Percentiles rank a stretch among this genome's conserved stretches.
Conservation (phyloP, 1,140 invertebrate genomes). For the Drosophila melanica region DNA sequence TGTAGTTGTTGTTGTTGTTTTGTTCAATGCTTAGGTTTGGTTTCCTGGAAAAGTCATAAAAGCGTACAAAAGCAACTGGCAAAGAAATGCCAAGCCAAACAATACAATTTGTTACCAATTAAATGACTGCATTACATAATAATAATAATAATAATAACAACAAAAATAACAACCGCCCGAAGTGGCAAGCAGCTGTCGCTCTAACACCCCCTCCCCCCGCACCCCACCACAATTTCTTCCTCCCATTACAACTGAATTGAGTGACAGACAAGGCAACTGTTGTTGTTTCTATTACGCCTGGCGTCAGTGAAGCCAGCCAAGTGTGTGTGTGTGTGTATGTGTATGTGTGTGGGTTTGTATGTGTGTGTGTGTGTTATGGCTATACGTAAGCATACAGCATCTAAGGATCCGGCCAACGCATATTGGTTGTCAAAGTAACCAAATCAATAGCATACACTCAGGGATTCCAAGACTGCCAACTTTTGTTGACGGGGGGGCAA, state of each 20-base stretch:
- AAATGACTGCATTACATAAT: constrained; percentile 82
- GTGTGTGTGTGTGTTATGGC: constrained; percentile 29
- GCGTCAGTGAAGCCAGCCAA: constrained; percentile 68
- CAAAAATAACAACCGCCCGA: constrained; percentile 19
- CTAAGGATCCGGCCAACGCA: constrained; percentile 28
- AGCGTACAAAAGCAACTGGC: constrained; percentile 65
- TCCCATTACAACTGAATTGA: constrained; percentile 30
- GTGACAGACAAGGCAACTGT: constrained; percentile 45
- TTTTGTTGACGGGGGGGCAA: constrained; percentile 1
- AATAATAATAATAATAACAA: constrained; percentile 66
- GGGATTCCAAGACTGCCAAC: constrained; percentile 2
- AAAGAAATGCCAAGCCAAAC: constrained; percentile 68
- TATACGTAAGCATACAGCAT: constrained; percentile 63
- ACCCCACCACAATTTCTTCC: neutral
- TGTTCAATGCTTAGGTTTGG: constrained; percentile 42
- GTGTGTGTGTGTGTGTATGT: constrained; percentile 41
- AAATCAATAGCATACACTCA: constrained; percentile 62
- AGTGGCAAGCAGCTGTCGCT: constrained; percentile 29
- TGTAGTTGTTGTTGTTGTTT: constrained; percentile 15
- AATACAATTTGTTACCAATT: constrained; percentile 82
- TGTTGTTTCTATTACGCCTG: constrained; percentile 34
- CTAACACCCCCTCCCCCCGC: neutral
- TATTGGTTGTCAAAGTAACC: constrained; percentile 73
- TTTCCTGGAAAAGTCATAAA: constrained; percentile 75
- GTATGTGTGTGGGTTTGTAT: constrained; percentile 28